These are phyloP conservation scores for Diadema setosum DNA, from an alignment of 35 echinoderm and acorn worm species.

Conservation along the genomic window DNA sequence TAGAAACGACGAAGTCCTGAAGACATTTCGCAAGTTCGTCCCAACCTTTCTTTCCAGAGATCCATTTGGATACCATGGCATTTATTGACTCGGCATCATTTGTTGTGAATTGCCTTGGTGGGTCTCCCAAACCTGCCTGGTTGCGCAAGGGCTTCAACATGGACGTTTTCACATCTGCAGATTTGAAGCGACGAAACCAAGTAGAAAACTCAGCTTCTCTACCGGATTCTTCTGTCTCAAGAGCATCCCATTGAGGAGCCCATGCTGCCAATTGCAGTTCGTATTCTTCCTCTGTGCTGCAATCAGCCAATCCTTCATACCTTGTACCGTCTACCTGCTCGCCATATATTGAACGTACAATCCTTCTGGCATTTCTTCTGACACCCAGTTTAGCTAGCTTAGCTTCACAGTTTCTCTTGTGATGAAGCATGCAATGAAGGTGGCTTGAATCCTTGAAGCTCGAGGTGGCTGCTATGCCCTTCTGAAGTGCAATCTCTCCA, in stretches of 20 bases:
- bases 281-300: not conserved
- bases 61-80: not conserved
- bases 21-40: not conserved
- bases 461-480: constrained; percentile 1
- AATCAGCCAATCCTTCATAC: constrained; percentile 13
- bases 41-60: not conserved
- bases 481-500: constrained; percentile 2
- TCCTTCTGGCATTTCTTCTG: not conserved
- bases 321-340: not conserved
- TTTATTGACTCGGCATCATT: not conserved
- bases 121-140: not conserved
- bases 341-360: not conserved
- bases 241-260: not conserved
- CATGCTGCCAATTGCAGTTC: not conserved
- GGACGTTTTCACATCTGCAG: not conserved
- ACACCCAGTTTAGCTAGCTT: constrained; percentile 23
- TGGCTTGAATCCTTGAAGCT: constrained; percentile 23
- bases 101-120: not conserved
- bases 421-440: constrained; percentile 21
- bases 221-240: not conserved
- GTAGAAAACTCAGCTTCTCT: constrained; percentile 4
- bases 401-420: not conserved
- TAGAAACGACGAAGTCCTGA: not conserved
- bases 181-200: constrained; percentile 16
- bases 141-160: not conserved